These are phyloP conservation scores for Propithecus perrieri DNA, from an alignment of 2,797 vertebrate genomes.

Conservation along the genomic window DNA sequence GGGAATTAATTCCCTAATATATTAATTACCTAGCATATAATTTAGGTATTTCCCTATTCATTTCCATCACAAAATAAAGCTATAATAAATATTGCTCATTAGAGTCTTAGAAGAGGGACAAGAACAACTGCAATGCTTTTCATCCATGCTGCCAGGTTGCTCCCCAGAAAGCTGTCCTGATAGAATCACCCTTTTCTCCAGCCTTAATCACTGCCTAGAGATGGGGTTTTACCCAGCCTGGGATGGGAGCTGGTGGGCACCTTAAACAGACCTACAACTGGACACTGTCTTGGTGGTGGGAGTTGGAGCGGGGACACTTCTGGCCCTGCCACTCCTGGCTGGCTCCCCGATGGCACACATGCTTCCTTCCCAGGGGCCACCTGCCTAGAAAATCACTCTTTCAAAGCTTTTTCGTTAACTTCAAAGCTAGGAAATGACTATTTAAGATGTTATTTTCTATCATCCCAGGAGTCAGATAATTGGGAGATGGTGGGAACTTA, in stretches of 20 bases:
- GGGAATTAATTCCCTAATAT: not conserved
- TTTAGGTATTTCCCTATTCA: not conserved
- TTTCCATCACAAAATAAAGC: not conserved
- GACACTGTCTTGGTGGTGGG: not conserved
- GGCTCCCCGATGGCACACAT: not conserved
- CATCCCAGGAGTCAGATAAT: constrained; percentile 41
- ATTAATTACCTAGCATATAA: not conserved
- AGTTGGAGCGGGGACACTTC: not conserved
- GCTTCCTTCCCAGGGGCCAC: not conserved
- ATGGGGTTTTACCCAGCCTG: not conserved
- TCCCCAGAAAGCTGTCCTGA: not conserved
- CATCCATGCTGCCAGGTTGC: not conserved
- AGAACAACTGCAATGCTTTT: not conserved
- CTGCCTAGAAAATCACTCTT: not conserved
- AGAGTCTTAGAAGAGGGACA: not conserved
- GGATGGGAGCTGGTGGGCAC: not conserved
- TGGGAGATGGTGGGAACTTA: not conserved
- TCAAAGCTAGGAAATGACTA: constrained; percentile 56
- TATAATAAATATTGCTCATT: no score
- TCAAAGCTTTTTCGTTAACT: constrained; percentile 4
- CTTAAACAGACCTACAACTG: not conserved
- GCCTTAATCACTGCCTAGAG: not conserved
- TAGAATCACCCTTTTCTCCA: not conserved
- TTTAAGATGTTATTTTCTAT: constrained; percentile 20
- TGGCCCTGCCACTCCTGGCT: not conserved